Evolutionary conservation across 2,113 vertebrate species (phyloP), one percentile per base, ranked within the genome.

Genomic region (Puntigrus tetrazona): DNA sequence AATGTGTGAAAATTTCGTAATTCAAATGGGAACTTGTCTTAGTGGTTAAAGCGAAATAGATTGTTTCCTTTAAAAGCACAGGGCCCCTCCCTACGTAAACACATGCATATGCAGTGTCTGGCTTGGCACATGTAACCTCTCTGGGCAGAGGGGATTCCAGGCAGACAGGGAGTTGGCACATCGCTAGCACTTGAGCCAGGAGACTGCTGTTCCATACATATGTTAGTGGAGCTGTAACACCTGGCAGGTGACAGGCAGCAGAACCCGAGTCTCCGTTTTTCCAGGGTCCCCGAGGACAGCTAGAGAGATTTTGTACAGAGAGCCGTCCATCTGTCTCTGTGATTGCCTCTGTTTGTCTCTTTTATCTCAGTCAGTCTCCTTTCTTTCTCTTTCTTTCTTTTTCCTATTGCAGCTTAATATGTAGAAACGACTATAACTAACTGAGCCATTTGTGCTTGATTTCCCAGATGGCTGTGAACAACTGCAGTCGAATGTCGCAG

Each of bases 151-250:
- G 63, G 34, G 72, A 63, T 36, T 73, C 45, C 41, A 75, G 59
- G 69, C 76, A 85, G 76, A 79, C 76, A 72, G 76, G 47, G 36
- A 78, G 74, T 83, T 85, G 78, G 67, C 86, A 45, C 69, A 9
- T 27, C 38, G 11, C 41, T 77, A 20, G 72, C 10, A 7, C 43
- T 85, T 73, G 57, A 74, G 63, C 73, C 84, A 76, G 83, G 18
- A 73, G 38, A 57, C 78, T 61, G 79, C 73, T 82, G 79, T 47
- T 81, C 78, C 69, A 45, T 87, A 78, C 86, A 85, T 85, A 87
- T 87, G 79, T 82, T 74, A 76, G 52, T 61, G 73, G 61, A 82
- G 74, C 73, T 63, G 5, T 80, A 82, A 85, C 86, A 85, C 83
- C 79, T 85, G 86, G 52, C 79, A 69, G 76, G 82, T 75, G 55